Percentiles rank a stretch among this genome's conserved stretches.
phyloP scores from a whole-genome alignment of 2,113 vertebrate genomes.

The Monopterus albus region DNA sequence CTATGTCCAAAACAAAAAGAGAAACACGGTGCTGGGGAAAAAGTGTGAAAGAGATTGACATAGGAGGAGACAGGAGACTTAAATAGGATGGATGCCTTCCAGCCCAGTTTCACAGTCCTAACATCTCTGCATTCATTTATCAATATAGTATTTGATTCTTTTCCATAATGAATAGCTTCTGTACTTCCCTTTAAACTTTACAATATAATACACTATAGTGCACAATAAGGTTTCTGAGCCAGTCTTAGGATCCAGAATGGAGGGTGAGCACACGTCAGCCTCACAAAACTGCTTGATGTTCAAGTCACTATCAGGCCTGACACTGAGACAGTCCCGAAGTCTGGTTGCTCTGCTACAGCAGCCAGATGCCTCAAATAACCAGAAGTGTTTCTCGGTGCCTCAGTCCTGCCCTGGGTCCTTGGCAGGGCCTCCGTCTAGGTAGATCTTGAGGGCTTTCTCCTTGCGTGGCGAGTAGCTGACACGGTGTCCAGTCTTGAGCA shows the following conservation, averaged over 20 bases:
- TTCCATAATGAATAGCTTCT: conserved; percentile 82
- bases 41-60: conserved; percentile 30
- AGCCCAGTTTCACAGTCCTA: conserved; percentile 85
- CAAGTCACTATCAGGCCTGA: conserved; percentile 71
- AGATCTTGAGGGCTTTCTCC: conserved; percentile 99
- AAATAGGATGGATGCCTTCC: conserved; percentile 84
- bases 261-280: conserved; percentile 74
- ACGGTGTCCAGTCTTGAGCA: conserved; percentile 96
- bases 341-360: conserved; percentile 85
- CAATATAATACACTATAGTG: conserved; percentile 98
- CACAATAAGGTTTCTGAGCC: conserved; percentile 92
- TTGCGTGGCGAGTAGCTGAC: conserved; percentile 98
- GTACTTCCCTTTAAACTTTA: conserved; percentile 98
- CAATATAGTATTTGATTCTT: conserved; percentile 78
- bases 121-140: conserved; percentile 84
- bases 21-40: conserved; percentile 26
- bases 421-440: conserved; percentile 94
- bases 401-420: conserved; percentile 96
- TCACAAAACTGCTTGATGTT: conserved; percentile 87
- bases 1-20: conserved; percentile 69
- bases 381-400: conserved; percentile 57
- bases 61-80: conserved; percentile 74
- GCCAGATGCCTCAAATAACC: conserved; percentile 77
- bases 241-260: conserved; percentile 84
- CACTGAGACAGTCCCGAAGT: conserved; percentile 80